Base-by-base conservation (phyloP, 1,140 invertebrate genomes). In the Pectinophora gossypiella region DNA sequence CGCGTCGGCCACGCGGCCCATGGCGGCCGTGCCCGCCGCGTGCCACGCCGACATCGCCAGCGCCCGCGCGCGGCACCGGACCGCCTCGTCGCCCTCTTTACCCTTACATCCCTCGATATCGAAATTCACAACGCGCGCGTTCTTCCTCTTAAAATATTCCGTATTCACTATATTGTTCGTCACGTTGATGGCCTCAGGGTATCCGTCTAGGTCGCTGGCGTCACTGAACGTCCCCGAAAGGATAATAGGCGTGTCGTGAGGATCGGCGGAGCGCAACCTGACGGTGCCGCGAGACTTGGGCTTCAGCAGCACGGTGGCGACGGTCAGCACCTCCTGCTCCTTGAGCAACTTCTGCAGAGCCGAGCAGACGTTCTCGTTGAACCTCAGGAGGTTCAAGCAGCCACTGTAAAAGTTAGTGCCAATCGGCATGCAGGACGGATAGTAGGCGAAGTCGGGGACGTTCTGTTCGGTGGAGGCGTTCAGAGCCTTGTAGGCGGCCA, bases 161-260 rank as follows among this genome's bases (percentile, higher is more conserved):
- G 77, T 76, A 10, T 73, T 58, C 0, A 56, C 63, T n/a, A 85
- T 12, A 0, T 67, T 59, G 51, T 61, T 52, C 16, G 68, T 75
- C 0, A 49, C 40, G 9, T 60, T 42, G 19, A 83, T 63, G 4
- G 72, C 68, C 6, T 60, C 48, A 3, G 76, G 76, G 22, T 66
- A 78, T 4, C 59, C 67, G 3, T 87, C 70, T 1, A 90, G 57
- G 44, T 93, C 91, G 0, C 86, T 67, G 0, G 68, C 43, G 23
- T 90, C 70, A 0, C 68, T 76, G 7, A 94, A 90, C 46, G 94
- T 94, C 38, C 93, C 93, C 0, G 94, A 89, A 61, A 92, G 88
- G 22, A 97, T 94, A n/a, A 91, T 72, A 0, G 94, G 93, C 18
- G 88, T 79, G 13, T 92, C 89, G 0, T 87, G 76, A 0, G 93